A percentile compares a stretch with the other conserved stretches of the same genome.
These are phyloP conservation scores for Fringilla coelebs DNA, from an alignment of 2,797 vertebrate genomes.

Conservation along the genomic window DNA sequence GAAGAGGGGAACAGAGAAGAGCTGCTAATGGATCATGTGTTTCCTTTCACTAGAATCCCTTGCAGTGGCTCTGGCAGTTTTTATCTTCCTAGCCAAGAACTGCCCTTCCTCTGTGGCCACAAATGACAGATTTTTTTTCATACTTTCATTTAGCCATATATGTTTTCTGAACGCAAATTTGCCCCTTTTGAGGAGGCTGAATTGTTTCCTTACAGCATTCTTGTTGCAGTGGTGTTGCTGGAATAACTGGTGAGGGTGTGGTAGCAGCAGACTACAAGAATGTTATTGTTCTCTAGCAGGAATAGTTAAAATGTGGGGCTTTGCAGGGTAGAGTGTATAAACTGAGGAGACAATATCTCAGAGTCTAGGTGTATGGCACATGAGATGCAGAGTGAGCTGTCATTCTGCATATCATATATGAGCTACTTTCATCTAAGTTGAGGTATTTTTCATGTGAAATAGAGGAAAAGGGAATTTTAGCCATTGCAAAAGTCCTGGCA, in stretches of 20 bases:
- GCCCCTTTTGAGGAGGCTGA: background rate
- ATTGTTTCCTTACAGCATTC: background rate
- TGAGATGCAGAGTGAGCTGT: background rate
- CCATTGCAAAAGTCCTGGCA: background rate
- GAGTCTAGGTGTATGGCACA: background rate
- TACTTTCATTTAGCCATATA: background rate
- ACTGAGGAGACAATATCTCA: background rate
- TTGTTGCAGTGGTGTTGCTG: background rate
- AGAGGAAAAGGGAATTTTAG: background rate
- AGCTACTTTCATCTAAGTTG: background rate
- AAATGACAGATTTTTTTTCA: background rate
- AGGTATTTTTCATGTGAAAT: background rate
- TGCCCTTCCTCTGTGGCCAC: background rate
- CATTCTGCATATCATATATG: background rate
- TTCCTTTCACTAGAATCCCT: background rate
- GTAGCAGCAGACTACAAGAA: background rate
- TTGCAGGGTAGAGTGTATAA: background rate
- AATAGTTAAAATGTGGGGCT: background rate
- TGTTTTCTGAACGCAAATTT: background rate
- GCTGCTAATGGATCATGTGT: background rate
- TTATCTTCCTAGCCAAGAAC: background rate
- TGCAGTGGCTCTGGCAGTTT: background rate
- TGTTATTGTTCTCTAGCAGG: background rate
- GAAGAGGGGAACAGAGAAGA: background rate
- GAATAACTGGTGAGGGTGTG: background rate